Base-by-base conservation (phyloP, 2,888 invertebrate species). In the Onchidella celtica region DNA sequence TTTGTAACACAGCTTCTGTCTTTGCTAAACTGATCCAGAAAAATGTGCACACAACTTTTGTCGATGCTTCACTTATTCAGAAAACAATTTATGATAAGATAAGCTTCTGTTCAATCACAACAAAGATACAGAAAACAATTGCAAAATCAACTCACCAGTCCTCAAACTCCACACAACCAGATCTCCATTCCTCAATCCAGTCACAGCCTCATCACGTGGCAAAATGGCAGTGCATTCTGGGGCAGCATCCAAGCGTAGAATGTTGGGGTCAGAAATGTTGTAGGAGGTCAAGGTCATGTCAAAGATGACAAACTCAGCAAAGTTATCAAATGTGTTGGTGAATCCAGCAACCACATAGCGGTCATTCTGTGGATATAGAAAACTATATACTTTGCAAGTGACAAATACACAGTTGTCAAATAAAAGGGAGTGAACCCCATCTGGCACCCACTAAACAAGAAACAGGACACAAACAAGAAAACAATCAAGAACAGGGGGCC, bases 151-250 rank as follows among this genome's bases (percentile, higher is more conserved):
- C 9, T 83, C 63, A 38, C 91, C 92, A 29, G 92, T 92, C 21
- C 90, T 85, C 82, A 93, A 84, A 83, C 91, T 93, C 93, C 93
- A 93, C 74, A 93, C 89, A 36, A 91, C 89, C 24, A 93, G 88
- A 78, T 93, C 92, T 59, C 93, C 93, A 80, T 92, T 92, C 34
- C 92, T 85, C 24, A 93, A 90, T 34, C 93, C 93, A 38, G 93
- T 93, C 24, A 92, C 91, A 1, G 92, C 93, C 83, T 93, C 93
- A 72, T 93, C 92, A 76, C 90, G 89, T 38, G 91, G 92, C 74
- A 93, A 86, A 24, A 92, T 87, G 38, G 90, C 92, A 1, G 93
- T 93, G 79, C 90, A 90, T 32, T 92, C 91, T 21, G 91, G 91
- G 72, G 89, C 87, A 24, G 93, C 93, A 82, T 93, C 91, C 75